Base-by-base conservation (phyloP, 2,797 vertebrate species). In the Gallinago solitaria region DNA sequence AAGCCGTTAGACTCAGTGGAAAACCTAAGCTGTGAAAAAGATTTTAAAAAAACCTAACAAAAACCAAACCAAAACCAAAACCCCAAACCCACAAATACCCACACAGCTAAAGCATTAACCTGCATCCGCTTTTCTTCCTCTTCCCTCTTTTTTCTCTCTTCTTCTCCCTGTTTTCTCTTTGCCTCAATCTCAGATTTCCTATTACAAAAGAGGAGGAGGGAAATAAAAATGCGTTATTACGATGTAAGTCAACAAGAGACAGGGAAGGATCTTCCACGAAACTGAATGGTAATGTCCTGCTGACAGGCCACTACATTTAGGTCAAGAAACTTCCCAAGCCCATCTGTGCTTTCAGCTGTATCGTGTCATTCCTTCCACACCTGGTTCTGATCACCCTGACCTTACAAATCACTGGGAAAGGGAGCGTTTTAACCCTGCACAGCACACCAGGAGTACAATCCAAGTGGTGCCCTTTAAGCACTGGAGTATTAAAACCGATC, bases 121-220 rank as follows among this genome's bases (percentile, higher is more conserved):
- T 99, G 99, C 65, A 99, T 97, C 89, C 96, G 98, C 75, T 96
- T 98, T 97, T 99, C 99, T 94, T 99, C 99, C 60, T 99, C 98
- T 96, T 99, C 99, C 74, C 98, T 98, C 97, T 97, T 99, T 98
- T 99, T 99, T 96, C 99, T 98, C 94, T 99, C 98, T 96, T 99
- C 99, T 82, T 99, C 99, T 68, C 99, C 99, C 77, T 98, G 99
- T 96, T 99, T 99, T 97, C 99, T 98, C 98, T 99, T 99, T 94
- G 98, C 93, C 97, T 99, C 99, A 98, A 99, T 99, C 97, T 99
- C 99, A 27, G 98, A 98, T 98, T 99, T 99, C 97, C 99, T 99
- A 96, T 51, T 25, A 90, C 28, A 69, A 56, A 64, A 75, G n/a
- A 28, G 45, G 4, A 87, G 27, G 28, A 87, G 64, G 51, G 51